phyloP scores from a whole-genome alignment of 1,140 invertebrate species.

The Scaptomyza graminum region DNA sequence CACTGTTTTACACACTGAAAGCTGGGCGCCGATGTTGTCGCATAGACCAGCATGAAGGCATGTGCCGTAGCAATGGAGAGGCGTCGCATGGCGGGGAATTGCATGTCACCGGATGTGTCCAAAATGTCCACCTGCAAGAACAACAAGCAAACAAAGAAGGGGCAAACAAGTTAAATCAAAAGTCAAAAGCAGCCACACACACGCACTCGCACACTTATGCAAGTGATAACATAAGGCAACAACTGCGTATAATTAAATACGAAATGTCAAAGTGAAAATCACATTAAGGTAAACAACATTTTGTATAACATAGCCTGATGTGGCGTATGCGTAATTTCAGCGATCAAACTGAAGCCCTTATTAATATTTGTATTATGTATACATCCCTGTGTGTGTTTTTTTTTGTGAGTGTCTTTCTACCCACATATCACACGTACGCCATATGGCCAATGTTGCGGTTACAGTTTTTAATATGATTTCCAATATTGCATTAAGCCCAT shows the following conservation, averaged over 20 bases:
- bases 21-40: conserved; percentile 90
- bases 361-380: conserved; percentile 16
- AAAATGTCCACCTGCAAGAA: conserved; percentile 90
- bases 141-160: conserved; percentile 16
- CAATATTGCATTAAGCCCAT: conserved; percentile 8
- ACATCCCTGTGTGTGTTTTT: neutral
- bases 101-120: conserved; percentile 94
- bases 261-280: conserved; percentile 2
- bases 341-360: neutral
- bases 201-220: neutral
- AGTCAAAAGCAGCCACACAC: conserved; percentile 5
- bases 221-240: neutral
- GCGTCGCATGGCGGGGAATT: conserved; percentile 94
- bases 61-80: conserved; percentile 95
- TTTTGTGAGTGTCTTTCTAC: neutral
- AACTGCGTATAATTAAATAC: conserved; percentile 34
- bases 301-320: neutral
- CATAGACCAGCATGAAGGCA: conserved; percentile 95
- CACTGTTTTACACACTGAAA: conserved; percentile 91
- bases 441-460: conserved; percentile 1
- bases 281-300: neutral
- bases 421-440: neutral
- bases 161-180: conserved; percentile 14
- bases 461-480: conserved; percentile 6
- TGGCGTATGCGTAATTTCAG: conserved; percentile 24